Conservation (phyloP, 92 coral and sea anemone species). For the Phymanthus crucifer region DNA sequence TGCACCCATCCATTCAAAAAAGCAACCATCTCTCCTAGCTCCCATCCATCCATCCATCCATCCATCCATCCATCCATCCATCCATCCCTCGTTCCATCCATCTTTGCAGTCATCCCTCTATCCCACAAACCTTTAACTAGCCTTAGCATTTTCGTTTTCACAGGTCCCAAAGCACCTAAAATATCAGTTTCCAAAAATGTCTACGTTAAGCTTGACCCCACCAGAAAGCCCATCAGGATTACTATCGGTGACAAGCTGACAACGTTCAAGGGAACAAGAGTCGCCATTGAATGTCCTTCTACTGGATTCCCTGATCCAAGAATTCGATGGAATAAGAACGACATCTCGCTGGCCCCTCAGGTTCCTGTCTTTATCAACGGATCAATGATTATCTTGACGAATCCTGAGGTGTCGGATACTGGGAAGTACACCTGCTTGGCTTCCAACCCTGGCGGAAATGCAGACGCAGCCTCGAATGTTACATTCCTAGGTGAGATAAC, state of each 20-base stretch:
- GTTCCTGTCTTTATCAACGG: conserved; percentile 21
- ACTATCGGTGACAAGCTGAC: conserved; percentile 60
- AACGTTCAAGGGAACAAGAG: conserved; percentile 61
- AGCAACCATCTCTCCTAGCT: no score
- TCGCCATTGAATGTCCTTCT: conserved; percentile 63
- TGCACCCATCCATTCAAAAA: not conserved
- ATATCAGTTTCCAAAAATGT: conserved; percentile 38
- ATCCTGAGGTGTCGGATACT: conserved; percentile 41
- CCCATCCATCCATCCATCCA: not conserved
- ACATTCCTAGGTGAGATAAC: conserved; percentile 70
- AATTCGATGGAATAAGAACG: conserved; percentile 63
- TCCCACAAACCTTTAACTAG: not conserved
- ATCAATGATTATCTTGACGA: conserved; percentile 40
- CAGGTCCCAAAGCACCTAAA: conserved; percentile 61
- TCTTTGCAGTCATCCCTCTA: not conserved
- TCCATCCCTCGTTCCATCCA: not conserved
- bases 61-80: not conserved
- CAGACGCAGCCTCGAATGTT: conserved; percentile 59
- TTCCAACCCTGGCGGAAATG: conserved; percentile 65
- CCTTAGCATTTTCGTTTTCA: not conserved
- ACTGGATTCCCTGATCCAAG: conserved; percentile 78
- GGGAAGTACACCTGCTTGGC: conserved; percentile 70
- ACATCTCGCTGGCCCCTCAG: conserved; percentile 42
- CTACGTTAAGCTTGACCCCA: conserved; percentile 36
- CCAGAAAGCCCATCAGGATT: conserved; percentile 37